These are phyloP conservation scores for Deladenus siricidicola DNA, from an alignment of 2,888 invertebrate species.

Conservation along the genomic window DNA sequence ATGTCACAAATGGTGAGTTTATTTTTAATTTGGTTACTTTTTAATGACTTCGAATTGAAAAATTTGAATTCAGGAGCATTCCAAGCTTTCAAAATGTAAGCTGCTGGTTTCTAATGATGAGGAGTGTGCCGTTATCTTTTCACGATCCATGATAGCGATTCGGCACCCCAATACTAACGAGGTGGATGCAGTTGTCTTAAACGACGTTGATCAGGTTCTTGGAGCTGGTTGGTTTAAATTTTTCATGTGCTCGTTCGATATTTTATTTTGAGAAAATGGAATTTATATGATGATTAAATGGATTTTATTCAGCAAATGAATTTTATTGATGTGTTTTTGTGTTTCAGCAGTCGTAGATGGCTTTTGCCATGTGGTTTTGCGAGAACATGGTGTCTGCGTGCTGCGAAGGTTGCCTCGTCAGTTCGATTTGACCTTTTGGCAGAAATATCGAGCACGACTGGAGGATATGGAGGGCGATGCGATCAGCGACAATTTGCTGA, in stretches of 20 bases:
- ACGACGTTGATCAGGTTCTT: constrained; percentile 8
- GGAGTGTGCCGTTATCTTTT: constrained; percentile 20
- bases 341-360: constrained; percentile 14
- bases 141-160: constrained; percentile 13
- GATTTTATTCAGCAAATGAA: not conserved
- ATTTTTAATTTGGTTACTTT: not conserved
- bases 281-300: no score
- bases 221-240: constrained; percentile 9
- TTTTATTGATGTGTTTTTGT: not conserved
- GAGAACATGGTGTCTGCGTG: constrained; percentile 21
- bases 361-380: constrained; percentile 22
- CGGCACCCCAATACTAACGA: constrained; percentile 7
- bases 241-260: not conserved
- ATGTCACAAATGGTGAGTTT: constrained; percentile 5
- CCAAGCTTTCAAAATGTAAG: constrained; percentile 6
- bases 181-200: not conserved
- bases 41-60: not conserved
- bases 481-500: constrained; percentile 12
- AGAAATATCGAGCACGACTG: constrained; percentile 7
- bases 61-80: constrained; percentile 3
- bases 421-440: constrained; percentile 28
- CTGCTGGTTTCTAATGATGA: constrained; percentile 16
- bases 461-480: not conserved
- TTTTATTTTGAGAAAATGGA: not conserved
- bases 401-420: constrained; percentile 16